Base-by-base conservation (phyloP, 2,888 invertebrate genomes). In the Pristionchus arcanus region DNA sequence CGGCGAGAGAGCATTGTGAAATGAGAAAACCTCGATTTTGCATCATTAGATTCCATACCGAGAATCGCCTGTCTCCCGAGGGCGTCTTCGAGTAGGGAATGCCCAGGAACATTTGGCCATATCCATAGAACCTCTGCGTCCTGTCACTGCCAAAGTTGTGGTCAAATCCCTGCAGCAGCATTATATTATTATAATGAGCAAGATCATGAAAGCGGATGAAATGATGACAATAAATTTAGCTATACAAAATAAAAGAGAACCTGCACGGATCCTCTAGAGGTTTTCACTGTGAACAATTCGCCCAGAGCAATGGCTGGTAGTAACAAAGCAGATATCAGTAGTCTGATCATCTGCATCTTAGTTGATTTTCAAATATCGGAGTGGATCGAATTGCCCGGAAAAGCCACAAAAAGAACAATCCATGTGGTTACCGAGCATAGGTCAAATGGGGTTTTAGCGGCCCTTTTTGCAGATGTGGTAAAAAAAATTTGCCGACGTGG, bases 81-180 rank as follows among this genome's bases (percentile, higher is more conserved):
- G 81, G 81, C 81, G 81, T 13, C 49, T 81, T 49, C n/a, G 81
- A 42, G 49, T 81, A 81, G 11, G 81, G 81, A 11, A 81, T 81
- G 0, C 81, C 81, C 25, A 81, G n/a, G 49, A 81, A 81, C 81
- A 81, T n/a, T 25, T 81, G 42, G 5, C 81, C 81, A 25, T 81
- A 81, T 25, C 81, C 81, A 19, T 28, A 81, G 81, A 81, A 81
- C 11, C 42, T 2, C 3, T 49, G 74, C 31, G 74, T 34, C 25
- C 16, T 34, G 74, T 74, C 74, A 74, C 15, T 34, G 19, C 74
- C 74, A 19, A 74, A 37, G 25, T 74, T 19, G 37, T 74, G 37
- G 9, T 19, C 74, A 34, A 37, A 74, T 16, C 74, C 74, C 37
- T 74, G 34, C 9, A 74, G 19, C n/a, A n/a, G n/a, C 4, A 55